Evolutionary conservation across 2,797 vertebrate species (phyloP).

Genomic region (Oreochromis grahami): DNA sequence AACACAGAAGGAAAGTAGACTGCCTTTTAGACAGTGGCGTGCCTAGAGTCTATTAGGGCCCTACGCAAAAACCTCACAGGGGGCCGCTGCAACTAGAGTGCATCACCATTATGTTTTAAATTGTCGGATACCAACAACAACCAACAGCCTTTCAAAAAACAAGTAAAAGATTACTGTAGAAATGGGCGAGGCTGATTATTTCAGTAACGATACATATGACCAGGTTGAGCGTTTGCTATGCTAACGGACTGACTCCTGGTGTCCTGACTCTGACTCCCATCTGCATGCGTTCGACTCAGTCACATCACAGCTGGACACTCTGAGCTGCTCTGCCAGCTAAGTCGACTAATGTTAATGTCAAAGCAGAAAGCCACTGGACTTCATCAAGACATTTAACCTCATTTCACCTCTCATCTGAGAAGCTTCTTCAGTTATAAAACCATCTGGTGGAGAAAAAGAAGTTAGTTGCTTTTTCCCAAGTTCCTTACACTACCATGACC

Average conservation of each 20-base stretch:
- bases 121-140: background rate
- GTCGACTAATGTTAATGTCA: background rate
- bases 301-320: background rate
- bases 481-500: background rate
- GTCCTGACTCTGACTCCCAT: background rate
- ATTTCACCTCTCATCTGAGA: background rate
- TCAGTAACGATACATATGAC: background rate
- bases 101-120: background rate
- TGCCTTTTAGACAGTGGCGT: background rate
- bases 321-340: background rate
- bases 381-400: background rate
- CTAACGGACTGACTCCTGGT: background rate
- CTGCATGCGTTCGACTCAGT: background rate
- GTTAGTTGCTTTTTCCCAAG: background rate
- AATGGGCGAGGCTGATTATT: background rate
- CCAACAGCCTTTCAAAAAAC: fast-evolving
- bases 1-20: background rate
- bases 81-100: background rate
- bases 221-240: background rate
- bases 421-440: background rate
- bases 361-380: background rate
- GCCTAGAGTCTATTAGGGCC: background rate
- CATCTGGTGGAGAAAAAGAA: background rate
- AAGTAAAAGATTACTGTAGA: background rate
- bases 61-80: background rate